These are phyloP conservation scores for Phaethornis superciliosus DNA, from an alignment of 2,113 vertebrate species.

Conservation along the genomic window DNA sequence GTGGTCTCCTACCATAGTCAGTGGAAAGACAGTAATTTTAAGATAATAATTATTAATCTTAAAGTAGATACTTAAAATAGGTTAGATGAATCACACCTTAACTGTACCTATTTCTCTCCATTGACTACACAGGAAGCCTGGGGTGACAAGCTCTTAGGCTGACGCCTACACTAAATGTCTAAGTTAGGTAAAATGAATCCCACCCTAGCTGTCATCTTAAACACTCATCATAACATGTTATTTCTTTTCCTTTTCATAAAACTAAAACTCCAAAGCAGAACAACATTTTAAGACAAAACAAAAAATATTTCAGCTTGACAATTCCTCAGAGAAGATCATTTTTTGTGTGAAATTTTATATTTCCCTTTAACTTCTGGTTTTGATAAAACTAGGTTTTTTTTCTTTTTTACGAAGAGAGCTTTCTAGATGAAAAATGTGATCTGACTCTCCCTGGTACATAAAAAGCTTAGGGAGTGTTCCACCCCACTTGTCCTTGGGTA, in stretches of 20 bases:
- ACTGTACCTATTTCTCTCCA: neutral
- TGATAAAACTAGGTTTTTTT: neutral
- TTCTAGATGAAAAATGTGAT: neutral
- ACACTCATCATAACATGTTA: neutral
- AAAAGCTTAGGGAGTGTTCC: neutral
- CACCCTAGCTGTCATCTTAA: neutral
- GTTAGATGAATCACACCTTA: neutral
- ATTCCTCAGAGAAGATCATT: neutral
- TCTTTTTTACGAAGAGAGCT: neutral
- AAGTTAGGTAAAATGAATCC: neutral
- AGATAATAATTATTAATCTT: neutral
- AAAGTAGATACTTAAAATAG: conserved; percentile 16
- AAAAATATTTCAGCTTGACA: neutral
- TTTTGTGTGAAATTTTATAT: neutral
- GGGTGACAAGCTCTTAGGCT: neutral
- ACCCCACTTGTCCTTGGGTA: fast-evolving
- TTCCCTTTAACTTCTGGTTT: neutral
- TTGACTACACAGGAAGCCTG: neutral
- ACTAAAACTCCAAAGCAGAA: neutral
- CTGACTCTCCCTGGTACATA: neutral
- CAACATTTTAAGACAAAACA: neutral
- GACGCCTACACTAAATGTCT: neutral
- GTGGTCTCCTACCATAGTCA: neutral
- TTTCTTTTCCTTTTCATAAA: neutral
- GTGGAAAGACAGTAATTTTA: neutral